Conservation (phyloP, 2,888 invertebrate species). For the Carabus problematicus region DNA sequence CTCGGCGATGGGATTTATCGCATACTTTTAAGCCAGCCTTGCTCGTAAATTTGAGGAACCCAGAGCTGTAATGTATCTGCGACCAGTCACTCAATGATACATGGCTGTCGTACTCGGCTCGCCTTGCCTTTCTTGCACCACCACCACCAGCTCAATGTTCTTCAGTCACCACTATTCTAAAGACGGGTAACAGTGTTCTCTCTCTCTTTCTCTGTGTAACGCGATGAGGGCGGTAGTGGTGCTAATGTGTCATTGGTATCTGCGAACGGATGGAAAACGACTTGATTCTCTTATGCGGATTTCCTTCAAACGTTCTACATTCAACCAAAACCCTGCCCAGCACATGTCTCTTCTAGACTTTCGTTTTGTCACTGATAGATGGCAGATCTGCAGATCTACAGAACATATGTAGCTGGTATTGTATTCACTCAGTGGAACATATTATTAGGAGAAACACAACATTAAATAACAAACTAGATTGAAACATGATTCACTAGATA, state of each 20-base stretch:
- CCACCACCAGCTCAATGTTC: background rate
- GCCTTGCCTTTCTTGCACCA: background rate
- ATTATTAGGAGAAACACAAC: too few species aligned
- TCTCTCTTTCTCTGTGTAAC: too few species aligned
- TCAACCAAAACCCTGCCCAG: too few species aligned
- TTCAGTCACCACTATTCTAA: background rate
- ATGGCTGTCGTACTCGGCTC: slow-evolving; percentile 49
- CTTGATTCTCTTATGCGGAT: background rate
- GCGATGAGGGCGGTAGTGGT: background rate
- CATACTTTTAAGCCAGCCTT: slow-evolving; percentile 61
- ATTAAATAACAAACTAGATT: too few species aligned
- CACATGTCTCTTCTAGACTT: too few species aligned
- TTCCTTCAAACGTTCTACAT: too few species aligned
- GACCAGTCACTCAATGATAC: slow-evolving; percentile 56
- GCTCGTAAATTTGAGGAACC: slow-evolving; percentile 60
- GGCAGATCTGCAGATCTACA: background rate
- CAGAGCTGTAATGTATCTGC: slow-evolving; percentile 53
- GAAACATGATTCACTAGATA: background rate
- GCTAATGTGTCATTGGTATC: slow-evolving; percentile 27
- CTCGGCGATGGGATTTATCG: slow-evolving; percentile 59
- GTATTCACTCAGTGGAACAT: too few species aligned
- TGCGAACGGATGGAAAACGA: background rate
- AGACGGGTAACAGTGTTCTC: background rate
- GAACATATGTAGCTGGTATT: background rate
- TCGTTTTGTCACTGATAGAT: background rate